These are phyloP conservation scores for Ceratina japonica DNA, from an alignment of 1,140 invertebrate species.

Conservation along the genomic window DNA sequence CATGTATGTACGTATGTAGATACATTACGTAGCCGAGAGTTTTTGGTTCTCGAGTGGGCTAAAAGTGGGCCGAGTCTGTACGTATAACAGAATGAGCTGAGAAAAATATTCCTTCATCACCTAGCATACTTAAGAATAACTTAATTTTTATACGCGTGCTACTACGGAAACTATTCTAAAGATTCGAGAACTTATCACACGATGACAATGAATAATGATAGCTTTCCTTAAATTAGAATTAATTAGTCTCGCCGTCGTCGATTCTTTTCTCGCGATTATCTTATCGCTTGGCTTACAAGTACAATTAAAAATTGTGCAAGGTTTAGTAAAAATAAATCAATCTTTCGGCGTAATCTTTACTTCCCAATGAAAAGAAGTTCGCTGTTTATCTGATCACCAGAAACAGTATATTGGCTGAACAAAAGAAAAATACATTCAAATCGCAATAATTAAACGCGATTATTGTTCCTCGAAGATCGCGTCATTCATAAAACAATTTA, in stretches of 20 bases:
- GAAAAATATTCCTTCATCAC: no score
- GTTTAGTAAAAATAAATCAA: neutral
- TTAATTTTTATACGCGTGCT: no score
- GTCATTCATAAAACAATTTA: neutral
- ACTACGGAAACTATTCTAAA: neutral
- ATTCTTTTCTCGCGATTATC: neutral
- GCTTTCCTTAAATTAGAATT: neutral
- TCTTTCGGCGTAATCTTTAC: neutral
- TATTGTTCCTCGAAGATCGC: neutral
- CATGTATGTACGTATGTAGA: neutral
- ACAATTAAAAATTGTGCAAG: neutral
- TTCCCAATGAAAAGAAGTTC: neutral
- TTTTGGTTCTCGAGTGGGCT: slow-evolving; percentile 1
- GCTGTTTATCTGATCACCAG: neutral
- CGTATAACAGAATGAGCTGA: no score
- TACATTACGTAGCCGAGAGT: slow-evolving; percentile 13
- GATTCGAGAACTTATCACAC: neutral
- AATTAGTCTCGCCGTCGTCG: neutral
- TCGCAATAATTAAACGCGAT: neutral
- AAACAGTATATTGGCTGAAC: no score
- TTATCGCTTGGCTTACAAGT: neutral
- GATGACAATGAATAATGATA: neutral
- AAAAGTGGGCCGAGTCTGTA: neutral
- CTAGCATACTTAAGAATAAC: no score
- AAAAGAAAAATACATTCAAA: neutral